These are phyloP conservation scores for Leptobrachium ailaonicum DNA, from an alignment of 2,113 vertebrate species.

Conservation along the genomic window DNA sequence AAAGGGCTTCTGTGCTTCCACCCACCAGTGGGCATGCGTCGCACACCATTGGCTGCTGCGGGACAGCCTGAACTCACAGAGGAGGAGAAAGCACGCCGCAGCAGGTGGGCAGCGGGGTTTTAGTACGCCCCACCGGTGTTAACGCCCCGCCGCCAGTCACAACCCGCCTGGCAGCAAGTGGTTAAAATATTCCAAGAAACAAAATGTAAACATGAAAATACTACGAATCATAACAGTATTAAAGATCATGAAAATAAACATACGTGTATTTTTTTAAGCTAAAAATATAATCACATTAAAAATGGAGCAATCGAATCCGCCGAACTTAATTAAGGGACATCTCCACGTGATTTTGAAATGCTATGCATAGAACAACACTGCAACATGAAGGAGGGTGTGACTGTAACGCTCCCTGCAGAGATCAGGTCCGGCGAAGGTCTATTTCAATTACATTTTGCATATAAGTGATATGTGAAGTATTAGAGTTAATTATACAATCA, in stretches of 20 bases:
- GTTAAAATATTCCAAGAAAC: too few relatives aligned
- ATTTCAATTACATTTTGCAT: conserved; percentile 47
- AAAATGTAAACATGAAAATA: not conserved
- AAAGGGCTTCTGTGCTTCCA: too few relatives aligned
- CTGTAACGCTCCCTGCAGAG: not conserved
- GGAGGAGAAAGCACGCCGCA: too few relatives aligned
- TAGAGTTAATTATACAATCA: conserved; percentile 42
- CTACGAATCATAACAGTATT: not conserved
- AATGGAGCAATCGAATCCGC: not conserved
- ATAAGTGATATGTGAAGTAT: conserved; percentile 45
- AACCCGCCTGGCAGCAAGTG: too few relatives aligned
- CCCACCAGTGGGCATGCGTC: too few relatives aligned
- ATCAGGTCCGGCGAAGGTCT: conserved; percentile 32
- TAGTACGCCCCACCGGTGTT: too few relatives aligned
- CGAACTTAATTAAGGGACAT: not conserved
- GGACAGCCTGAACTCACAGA: too few relatives aligned
- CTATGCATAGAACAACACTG: not conserved
- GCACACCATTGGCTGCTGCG: too few relatives aligned
- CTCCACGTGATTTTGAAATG: not conserved
- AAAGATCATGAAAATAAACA: not conserved
- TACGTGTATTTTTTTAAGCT: not conserved
- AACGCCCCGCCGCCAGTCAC: too few relatives aligned
- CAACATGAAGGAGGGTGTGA: conserved; percentile 2
- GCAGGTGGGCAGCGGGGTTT: too few relatives aligned
- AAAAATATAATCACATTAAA: not conserved